Conservation (phyloP, 2,113 vertebrate species). For the Talpa occidentalis region DNA sequence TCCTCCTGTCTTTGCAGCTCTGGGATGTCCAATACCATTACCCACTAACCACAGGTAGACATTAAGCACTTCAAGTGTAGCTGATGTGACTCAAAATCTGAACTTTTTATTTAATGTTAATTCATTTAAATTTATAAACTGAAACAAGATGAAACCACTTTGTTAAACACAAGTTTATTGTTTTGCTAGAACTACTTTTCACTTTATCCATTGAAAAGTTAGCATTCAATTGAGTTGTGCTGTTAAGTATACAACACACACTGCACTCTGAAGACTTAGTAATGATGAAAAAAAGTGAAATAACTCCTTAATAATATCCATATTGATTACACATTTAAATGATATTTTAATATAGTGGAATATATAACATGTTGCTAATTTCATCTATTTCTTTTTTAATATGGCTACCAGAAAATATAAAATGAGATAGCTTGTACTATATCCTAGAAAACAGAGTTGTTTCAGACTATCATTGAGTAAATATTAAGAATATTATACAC, state of each 20-base stretch:
- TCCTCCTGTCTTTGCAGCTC: neutral
- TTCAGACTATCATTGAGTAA: neutral
- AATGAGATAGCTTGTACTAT: neutral
- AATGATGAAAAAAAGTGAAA: neutral
- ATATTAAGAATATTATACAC: neutral
- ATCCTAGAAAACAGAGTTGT: neutral
- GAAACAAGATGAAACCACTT: neutral
- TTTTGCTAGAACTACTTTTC: neutral
- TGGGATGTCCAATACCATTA: neutral
- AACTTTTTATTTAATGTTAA: constrained; percentile 32
- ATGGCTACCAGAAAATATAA: neutral
- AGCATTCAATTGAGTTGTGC: neutral
- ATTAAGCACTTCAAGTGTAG: neutral
- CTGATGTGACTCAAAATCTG: neutral
- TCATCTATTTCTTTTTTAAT: neutral
- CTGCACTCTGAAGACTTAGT: neutral
- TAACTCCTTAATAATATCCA: neutral
- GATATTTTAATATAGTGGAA: neutral
- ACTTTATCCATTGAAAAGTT: neutral
- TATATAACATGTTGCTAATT: neutral
- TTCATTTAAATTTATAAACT: constrained; percentile 16
- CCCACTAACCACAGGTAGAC: fast-evolving
- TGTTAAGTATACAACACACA: neutral
- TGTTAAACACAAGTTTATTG: neutral
- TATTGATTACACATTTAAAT: neutral